These are phyloP conservation scores for Netelia virgata DNA, from an alignment of 2,888 invertebrate genomes.

Conservation along the genomic window DNA sequence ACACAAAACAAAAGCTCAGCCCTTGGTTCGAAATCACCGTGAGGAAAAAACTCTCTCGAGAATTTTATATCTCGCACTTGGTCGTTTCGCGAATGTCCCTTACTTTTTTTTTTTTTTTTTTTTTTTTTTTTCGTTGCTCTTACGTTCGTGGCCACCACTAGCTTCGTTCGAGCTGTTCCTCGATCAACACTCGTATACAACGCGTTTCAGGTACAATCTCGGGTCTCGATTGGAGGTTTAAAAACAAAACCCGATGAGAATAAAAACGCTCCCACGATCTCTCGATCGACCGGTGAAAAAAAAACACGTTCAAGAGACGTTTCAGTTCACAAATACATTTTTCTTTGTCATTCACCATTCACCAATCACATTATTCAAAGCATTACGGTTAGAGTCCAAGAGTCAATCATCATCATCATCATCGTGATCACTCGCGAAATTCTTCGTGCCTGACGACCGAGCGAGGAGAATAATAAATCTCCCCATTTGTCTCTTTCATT, in stretches of 20 bases:
- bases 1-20: conserved; percentile 37
- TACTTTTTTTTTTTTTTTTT: neutral
- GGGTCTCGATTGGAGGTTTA: conserved; percentile 8
- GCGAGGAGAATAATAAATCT: conserved; percentile 1
- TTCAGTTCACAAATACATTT: conserved; percentile 23
- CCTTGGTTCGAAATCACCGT: conserved; percentile 17
- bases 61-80: neutral
- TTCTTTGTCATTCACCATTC: conserved; percentile 50
- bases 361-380: conserved; percentile 60
- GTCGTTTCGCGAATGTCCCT: conserved; percentile 4
- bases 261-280: conserved; percentile 8
- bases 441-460: conserved; percentile 2
- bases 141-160: conserved; percentile 7
- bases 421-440: conserved; percentile 31
- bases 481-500: neutral
- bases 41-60: neutral
- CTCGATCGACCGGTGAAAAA: conserved; percentile 5
- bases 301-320: conserved; percentile 14
- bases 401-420: conserved; percentile 21
- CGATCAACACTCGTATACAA: conserved; percentile 45
- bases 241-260: neutral
- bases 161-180: conserved; percentile 4
- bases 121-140: neutral
- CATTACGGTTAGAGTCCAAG: conserved; percentile 30
- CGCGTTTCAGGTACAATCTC: conserved; percentile 56